Evolutionary conservation across 2,113 vertebrate genomes (phyloP).

Genomic region (Leptodactylus fuscus): DNA sequence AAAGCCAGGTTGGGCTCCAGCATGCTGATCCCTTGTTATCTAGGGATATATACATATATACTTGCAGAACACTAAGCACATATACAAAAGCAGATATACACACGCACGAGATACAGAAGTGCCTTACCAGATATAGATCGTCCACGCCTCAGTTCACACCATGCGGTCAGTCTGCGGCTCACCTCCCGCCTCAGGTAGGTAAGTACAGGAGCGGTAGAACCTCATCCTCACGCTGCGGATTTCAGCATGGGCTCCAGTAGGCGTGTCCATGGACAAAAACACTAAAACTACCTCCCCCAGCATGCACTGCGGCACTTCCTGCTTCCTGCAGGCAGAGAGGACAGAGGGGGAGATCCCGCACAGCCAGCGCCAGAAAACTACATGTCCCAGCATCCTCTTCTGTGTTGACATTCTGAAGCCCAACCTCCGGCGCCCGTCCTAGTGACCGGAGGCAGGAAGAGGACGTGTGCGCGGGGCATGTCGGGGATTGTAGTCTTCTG

Average conservation of each 20-base stretch:
- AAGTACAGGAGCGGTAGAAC: background rate
- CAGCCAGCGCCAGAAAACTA: background rate
- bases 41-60: no score
- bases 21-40: no score
- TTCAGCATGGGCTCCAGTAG: conserved; percentile 8
- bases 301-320: conserved; percentile 20
- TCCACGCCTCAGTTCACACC: no score
- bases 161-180: background rate
- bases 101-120: no score
- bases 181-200: background rate
- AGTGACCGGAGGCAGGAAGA: conserved; percentile 6
- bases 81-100: no score
- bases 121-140: no score
- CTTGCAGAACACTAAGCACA: no score
- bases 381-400: conserved; percentile 30
- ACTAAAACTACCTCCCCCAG: conserved; percentile 22
- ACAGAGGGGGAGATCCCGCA: background rate
- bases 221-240: background rate
- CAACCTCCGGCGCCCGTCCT: background rate
- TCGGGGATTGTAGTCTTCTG: conserved; percentile 5
- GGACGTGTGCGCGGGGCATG: background rate
- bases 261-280: background rate
- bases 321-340: background rate
- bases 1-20: no score
- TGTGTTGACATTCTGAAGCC: background rate